Conservation (phyloP, 2,797 vertebrate species). For the Limnodromus scolopaceus region DNA sequence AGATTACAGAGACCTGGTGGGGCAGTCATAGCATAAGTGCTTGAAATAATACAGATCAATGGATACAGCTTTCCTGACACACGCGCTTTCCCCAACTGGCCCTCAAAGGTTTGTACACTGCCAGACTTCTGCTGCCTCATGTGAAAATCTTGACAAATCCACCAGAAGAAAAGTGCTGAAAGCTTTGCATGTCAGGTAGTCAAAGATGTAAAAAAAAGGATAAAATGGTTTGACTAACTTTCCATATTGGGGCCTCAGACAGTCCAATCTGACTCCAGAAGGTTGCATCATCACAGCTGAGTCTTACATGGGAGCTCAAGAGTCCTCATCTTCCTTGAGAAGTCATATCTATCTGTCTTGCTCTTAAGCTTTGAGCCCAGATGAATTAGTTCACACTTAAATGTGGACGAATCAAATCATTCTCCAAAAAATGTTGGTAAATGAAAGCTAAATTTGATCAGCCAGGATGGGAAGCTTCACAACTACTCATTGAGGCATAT, state of each 20-base stretch:
- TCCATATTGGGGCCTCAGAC: neutral
- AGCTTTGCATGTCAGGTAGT: neutral
- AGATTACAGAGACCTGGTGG: neutral
- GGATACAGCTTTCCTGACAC: neutral
- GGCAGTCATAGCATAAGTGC: neutral
- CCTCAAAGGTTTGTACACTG: neutral
- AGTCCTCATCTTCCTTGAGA: neutral
- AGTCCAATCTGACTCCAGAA: neutral
- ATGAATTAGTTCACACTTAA: neutral
- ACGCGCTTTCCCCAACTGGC: neutral
- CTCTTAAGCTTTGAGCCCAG: neutral
- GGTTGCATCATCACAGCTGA: neutral
- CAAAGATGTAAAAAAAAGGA: neutral
- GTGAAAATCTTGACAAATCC: neutral
- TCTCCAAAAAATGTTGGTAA: neutral
- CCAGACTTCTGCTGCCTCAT: slow-evolving; percentile 6
- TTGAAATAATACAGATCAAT: neutral
- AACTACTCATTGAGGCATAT: neutral
- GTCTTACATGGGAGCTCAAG: neutral
- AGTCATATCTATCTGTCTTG: neutral
- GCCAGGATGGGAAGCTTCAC: neutral
- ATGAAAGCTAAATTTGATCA: neutral
- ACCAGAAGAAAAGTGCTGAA: neutral
- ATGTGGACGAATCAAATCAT: neutral
- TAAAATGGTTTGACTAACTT: neutral